Evolutionary conservation across 2,797 vertebrate genomes (phyloP), one percentile per base, ranked within the genome.

Genomic region (Microctenopoma steveboyesi): DNA sequence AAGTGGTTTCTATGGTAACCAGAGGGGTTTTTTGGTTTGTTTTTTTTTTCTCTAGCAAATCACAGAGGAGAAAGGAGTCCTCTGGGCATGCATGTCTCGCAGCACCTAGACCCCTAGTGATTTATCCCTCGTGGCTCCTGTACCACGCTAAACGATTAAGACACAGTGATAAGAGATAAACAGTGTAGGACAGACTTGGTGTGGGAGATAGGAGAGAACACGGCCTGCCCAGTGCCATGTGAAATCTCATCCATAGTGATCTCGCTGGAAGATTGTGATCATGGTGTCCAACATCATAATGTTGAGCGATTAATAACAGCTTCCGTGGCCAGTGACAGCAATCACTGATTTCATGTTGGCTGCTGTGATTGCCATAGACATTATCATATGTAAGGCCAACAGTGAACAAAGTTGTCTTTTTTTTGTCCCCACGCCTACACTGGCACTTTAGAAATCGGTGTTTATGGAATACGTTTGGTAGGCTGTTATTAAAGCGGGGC

Each of bases 1-100:
- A 82, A 82, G 64, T 63, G 59, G 87, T 91, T 91, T 79, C 91
- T 80, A 88, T 84, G 87, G 87, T 48, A 87, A 90, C 88, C 5
- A 0, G 22, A 27, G 72, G 53, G 48, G 5, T 22, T 22, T 22
- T 22, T 22, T 22, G 22, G 69, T 42, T 45, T 45, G 16, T n/a
- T 16, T 45, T 45, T 45, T 16, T 16, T 8, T 18, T n/a, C 71
- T 72, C 69, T 63, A 52, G 77, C 71, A 69, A 87, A 84, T 83
- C 69, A 46, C 71, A 74, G 45, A 64, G 48, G 63, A 70, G 78
- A 64, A 51, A 81, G 66, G 59, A 71, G 63, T 72, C 81, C 74
- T 75, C 64, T 65, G 71, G 84, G 64, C 75, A 63, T 65, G 69
- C 75, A 52, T 76, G 76, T 84, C 79, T 82, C 37, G 18, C 59